Evolutionary conservation across 2,888 invertebrate genomes (phyloP).

Genomic region (Protophormia terraenovae): DNA sequence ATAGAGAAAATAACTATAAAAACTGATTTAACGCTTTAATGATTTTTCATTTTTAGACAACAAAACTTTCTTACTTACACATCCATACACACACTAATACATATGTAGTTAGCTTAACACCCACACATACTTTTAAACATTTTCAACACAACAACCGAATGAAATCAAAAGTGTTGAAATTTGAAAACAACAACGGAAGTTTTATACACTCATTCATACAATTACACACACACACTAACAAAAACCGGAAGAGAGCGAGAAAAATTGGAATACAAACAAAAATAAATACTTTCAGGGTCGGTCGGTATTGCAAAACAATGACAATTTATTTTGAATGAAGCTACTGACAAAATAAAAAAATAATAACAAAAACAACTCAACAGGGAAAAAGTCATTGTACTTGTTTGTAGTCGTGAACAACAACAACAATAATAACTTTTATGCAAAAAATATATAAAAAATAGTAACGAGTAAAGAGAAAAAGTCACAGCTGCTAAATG

Average conservation of each 20-base stretch:
- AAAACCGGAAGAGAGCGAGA: not conserved
- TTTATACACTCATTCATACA: constrained; percentile 26
- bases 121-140: not conserved
- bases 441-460: not conserved
- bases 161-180: constrained; percentile 67
- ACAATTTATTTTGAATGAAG: constrained; percentile 54
- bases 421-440: constrained; percentile 10
- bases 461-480: constrained; percentile 21
- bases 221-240: not conserved
- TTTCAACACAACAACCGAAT: constrained; percentile 52
- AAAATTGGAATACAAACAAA: not conserved
- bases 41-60: constrained; percentile 55
- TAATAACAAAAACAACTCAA: constrained; percentile 10
- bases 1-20: constrained; percentile 35
- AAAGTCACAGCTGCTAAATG: constrained; percentile 67
- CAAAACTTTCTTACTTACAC: not conserved
- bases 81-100: not conserved
- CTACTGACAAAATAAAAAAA: not conserved
- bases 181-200: constrained; percentile 50
- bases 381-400: constrained; percentile 44
- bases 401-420: too few species aligned
- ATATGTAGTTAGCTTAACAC: not conserved
- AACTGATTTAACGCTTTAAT: constrained; percentile 66
- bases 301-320: constrained; percentile 60
- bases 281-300: constrained; percentile 54